Evolutionary conservation across 1,140 invertebrate genomes (phyloP).

Genomic region (Venustaconcha ellipsiformis): DNA sequence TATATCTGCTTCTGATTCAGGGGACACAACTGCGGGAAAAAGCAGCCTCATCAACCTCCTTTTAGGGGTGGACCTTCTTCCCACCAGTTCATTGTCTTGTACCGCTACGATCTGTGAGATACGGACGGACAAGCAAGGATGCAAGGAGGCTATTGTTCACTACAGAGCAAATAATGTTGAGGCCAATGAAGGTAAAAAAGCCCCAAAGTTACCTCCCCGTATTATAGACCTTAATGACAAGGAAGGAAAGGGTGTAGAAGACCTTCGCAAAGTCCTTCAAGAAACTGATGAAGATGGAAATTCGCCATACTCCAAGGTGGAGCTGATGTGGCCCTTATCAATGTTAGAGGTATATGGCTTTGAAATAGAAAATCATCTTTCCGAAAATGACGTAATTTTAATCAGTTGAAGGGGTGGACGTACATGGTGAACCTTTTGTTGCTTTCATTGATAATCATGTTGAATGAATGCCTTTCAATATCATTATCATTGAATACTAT

Average conservation of each 20-base stretch:
- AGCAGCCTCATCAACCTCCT: slow-evolving; percentile 55
- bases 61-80: slow-evolving; percentile 42
- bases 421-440: neutral
- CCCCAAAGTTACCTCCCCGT: neutral
- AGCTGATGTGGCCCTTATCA: slow-evolving; percentile 50
- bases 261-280: slow-evolving; percentile 14
- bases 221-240: slow-evolving; percentile 4
- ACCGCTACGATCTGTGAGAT: slow-evolving; percentile 56
- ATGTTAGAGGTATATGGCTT: slow-evolving; percentile 37
- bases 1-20: slow-evolving; percentile 14
- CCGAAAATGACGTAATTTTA: neutral
- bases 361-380: neutral
- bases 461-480: neutral
- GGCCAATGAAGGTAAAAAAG: neutral
- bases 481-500: neutral
- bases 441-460: neutral
- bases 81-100: slow-evolving; percentile 42
- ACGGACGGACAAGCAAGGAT: slow-evolving; percentile 8
- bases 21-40: slow-evolving; percentile 51
- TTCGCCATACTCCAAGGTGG: slow-evolving; percentile 43
- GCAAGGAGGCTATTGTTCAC: neutral
- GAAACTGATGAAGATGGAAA: slow-evolving; percentile 32
- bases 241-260: slow-evolving; percentile 7
- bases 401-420: neutral
- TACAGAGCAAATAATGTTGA: neutral